Percentiles rank a stretch among this genome's conserved stretches.
Conservation (phyloP, 2,113 vertebrate species). For the Mastomys natalensis region DNA sequence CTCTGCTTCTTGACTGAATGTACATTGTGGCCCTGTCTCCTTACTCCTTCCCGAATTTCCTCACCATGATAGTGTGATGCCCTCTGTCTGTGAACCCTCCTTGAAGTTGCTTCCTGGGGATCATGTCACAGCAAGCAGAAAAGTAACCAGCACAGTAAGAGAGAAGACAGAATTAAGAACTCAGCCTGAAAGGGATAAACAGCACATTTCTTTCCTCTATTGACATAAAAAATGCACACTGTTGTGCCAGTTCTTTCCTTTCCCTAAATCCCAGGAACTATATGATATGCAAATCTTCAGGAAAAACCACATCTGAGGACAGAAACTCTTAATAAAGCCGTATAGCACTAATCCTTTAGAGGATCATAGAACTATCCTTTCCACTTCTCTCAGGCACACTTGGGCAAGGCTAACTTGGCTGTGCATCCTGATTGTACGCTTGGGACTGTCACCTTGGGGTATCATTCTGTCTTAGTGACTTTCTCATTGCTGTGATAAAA, state of each 20-base stretch:
- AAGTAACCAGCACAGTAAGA: background rate
- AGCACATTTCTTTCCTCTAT: background rate
- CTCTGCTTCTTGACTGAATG: background rate
- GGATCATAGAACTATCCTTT: background rate
- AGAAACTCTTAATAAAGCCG: background rate
- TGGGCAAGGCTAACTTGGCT: background rate
- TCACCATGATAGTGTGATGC: background rate
- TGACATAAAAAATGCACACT: background rate
- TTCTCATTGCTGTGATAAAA: background rate
- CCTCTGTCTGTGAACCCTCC: background rate
- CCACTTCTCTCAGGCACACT: too few species aligned
- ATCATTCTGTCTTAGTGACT: background rate
- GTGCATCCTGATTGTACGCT: background rate
- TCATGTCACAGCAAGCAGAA: background rate
- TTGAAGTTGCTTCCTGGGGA: background rate
- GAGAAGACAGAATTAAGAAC: background rate
- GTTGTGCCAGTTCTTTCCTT: background rate
- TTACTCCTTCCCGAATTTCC: background rate
- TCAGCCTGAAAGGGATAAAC: background rate
- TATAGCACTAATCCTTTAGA: background rate
- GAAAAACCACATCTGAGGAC: background rate
- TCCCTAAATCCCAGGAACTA: background rate
- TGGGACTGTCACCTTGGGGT: background rate
- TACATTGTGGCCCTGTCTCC: background rate
- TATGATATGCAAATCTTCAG: background rate